phyloP scores from a whole-genome alignment of 2,113 vertebrate genomes.

The Engraulis encrasicolus region DNA sequence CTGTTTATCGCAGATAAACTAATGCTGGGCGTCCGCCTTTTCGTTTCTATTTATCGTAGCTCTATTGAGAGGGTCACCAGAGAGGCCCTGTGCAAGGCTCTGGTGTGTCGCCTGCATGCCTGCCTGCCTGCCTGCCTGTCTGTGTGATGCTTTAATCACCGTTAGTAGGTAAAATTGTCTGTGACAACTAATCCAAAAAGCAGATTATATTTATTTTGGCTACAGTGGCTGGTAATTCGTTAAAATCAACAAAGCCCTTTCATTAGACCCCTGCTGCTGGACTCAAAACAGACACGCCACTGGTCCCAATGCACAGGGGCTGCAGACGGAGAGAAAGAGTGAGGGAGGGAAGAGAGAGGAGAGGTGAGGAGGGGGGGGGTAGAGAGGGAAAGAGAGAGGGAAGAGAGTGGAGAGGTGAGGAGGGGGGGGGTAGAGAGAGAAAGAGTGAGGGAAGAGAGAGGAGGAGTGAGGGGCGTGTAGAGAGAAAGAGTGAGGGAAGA shows the following conservation, averaged over 20 bases:
- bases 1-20: conserved; percentile 94
- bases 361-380: not conserved
- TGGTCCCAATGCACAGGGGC: conserved; percentile 77
- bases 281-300: conserved; percentile 88
- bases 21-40: conserved; percentile 86
- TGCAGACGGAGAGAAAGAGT: conserved; percentile 39
- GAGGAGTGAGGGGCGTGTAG: conserved; percentile 22
- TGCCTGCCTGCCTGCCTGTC: conserved; percentile 77
- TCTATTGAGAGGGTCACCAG: conserved; percentile 80
- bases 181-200: conserved; percentile 95
- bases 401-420: not conserved
- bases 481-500: conserved; percentile 23
- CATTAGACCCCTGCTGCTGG: conserved; percentile 96
- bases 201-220: conserved; percentile 99
- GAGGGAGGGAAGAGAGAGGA: conserved; percentile 41
- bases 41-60: conserved; percentile 80
- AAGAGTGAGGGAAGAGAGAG: conserved; percentile 16
- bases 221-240: conserved; percentile 91
- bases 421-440: not conserved
- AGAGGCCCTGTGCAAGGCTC: conserved; percentile 75
- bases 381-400: not conserved
- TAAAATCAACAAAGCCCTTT: conserved; percentile 98
- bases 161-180: conserved; percentile 89
- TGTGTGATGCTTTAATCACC: conserved; percentile 88
- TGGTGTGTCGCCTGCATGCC: conserved; percentile 76